Evolutionary conservation across 2,797 vertebrate species (phyloP).

Genomic region (Melanotaenia trifasciata): DNA sequence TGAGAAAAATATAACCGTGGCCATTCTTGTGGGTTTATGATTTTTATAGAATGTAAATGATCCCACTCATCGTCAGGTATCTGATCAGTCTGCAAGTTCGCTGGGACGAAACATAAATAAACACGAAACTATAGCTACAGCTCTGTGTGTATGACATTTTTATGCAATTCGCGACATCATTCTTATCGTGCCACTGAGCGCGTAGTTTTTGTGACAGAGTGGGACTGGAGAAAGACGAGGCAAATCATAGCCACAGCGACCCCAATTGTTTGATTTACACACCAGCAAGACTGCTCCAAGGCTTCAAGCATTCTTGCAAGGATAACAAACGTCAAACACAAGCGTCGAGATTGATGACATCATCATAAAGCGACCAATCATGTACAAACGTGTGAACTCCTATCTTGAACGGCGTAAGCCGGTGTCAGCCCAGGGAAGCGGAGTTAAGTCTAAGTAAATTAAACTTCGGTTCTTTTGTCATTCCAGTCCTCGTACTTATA

Average conservation of each 20-base stretch:
- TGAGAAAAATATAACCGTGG: no score
- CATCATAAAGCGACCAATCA: constrained; percentile 27
- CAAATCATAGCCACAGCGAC: background rate
- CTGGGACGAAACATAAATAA: no score
- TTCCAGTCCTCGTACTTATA: background rate
- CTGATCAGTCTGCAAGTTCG: no score
- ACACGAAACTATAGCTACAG: background rate
- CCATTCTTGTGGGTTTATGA: no score
- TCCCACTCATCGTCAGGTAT: no score
- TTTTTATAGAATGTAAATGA: no score
- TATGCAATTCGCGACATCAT: background rate
- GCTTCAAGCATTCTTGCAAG: constrained; percentile 8
- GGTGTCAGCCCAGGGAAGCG: accelerated
- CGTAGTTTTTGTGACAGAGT: background rate
- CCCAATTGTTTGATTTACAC: background rate
- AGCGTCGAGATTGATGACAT: background rate
- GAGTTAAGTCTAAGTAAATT: background rate
- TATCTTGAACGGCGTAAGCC: background rate
- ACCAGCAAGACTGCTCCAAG: background rate
- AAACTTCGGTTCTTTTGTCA: background rate
- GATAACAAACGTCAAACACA: constrained; percentile 12
- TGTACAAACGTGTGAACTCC: background rate
- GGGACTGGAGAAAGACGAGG: background rate
- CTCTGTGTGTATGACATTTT: background rate
- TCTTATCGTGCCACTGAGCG: background rate